Conservation (phyloP, 2,888 invertebrate genomes). For the Lydus trimaculatus region DNA sequence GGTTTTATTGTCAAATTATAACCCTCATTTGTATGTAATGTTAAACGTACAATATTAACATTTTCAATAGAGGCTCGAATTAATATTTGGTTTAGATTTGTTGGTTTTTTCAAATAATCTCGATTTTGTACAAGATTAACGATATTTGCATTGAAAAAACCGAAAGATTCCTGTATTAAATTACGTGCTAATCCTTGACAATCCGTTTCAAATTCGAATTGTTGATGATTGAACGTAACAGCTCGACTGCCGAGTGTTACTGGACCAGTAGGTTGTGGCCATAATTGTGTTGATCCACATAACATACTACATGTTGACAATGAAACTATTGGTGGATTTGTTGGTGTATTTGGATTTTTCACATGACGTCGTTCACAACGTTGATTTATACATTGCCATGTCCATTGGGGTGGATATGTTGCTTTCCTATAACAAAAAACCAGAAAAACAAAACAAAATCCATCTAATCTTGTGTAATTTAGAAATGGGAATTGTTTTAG, state of each 20-base stretch:
- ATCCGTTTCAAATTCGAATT: constrained; percentile 62
- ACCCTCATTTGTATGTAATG: constrained; percentile 76
- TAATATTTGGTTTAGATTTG: constrained; percentile 52
- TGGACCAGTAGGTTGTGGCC: constrained; percentile 82
- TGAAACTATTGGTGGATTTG: constrained; percentile 58
- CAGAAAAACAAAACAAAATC: not conserved
- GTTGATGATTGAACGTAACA: constrained; percentile 66
- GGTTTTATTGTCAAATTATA: constrained; percentile 71
- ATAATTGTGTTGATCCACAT: constrained; percentile 77
- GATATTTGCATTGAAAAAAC: constrained; percentile 60
- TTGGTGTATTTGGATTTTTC: constrained; percentile 57
- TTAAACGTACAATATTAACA: constrained; percentile 64
- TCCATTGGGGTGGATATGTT: constrained; percentile 71
- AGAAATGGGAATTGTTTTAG: not conserved
- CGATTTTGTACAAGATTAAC: constrained; percentile 41
- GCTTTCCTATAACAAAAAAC: constrained; percentile 58
- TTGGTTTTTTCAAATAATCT: constrained; percentile 43
- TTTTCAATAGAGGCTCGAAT: constrained; percentile 66
- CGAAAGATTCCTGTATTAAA: constrained; percentile 64
- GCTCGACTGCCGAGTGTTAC: constrained; percentile 72
- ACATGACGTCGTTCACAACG: constrained; percentile 71
- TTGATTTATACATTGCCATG: constrained; percentile 75
- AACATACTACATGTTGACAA: constrained; percentile 80
- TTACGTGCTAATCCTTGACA: constrained; percentile 58
- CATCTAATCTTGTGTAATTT: not conserved